Base-by-base conservation (phyloP, 2,113 vertebrate species). In the Periophthalmodon schlosseri region DNA sequence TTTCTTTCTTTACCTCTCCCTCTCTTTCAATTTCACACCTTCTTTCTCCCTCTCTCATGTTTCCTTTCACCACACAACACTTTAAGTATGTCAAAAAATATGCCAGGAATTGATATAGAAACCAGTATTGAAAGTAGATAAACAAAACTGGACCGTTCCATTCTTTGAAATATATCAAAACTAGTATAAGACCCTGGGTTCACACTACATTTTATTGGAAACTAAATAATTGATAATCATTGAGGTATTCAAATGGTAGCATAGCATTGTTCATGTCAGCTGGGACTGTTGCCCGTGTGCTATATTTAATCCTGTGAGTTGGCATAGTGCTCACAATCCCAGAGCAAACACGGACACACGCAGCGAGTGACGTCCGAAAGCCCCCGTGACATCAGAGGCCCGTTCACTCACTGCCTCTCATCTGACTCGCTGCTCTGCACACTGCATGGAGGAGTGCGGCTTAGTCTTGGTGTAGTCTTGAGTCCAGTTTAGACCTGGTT, bases 301-400 rank as follows among this genome's bases (percentile, higher is more conserved):
- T 92, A 91, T 86, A 91, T 91, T 91, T 92, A 90, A 91, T 77
- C 82, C 75, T 16, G 46, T 72, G 84, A 81, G 80, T 77, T 82
- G 86, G 84, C 83, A 73, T 13, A 47, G 70, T 75, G 81, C 77
- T 81, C 39, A 79, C 81, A 73, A 74, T 71, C 78, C 8, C 80
- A 65, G 44, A 68, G 61, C 39, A 49, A 33, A 28, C 77, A 46
- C 8, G 56, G 54, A 60, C 72, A 70, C 74, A 75, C 73, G 47
- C 85, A 82, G 75, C 9, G 80, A 1, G 76, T 90, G 86, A 90
- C 83, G 87, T 84, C 24, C 57, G 68, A 66, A 5, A 18, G 11
- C 70, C 60, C 24, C 39, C 23, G 24, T 88, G 86, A 88, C 84
- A 74, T 88, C 87, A 90, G 74, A 36, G 52, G 76, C 78, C 46